Percentiles rank a stretch among this genome's conserved stretches.
phyloP scores from a whole-genome alignment of 2,797 vertebrate species.

The Danio aesculapii region DNA sequence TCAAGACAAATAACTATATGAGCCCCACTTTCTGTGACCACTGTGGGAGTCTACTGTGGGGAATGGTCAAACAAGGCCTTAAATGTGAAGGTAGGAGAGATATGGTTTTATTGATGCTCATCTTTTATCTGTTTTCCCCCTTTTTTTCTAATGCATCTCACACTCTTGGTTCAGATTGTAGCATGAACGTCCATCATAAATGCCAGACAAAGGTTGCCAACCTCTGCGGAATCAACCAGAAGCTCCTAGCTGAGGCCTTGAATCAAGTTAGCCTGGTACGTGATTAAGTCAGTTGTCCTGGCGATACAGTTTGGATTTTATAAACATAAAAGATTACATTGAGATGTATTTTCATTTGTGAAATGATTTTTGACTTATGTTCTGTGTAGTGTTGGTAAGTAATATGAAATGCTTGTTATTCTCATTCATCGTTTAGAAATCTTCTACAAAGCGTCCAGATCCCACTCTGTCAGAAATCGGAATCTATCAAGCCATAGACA shows the following conservation, averaged over 20 bases:
- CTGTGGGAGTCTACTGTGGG: conserved; percentile 97
- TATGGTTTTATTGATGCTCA: neutral
- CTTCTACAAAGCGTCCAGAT: conserved; percentile 79
- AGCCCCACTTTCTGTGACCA: conserved; percentile 98
- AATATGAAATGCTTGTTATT: neutral
- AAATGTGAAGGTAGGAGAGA: conserved; percentile 91
- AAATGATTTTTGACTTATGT: neutral
- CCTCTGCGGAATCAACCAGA: conserved; percentile 98
- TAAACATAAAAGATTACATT: neutral
- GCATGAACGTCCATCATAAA: conserved; percentile 93
- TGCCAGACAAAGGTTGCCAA: conserved; percentile 96
- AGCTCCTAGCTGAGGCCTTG: conserved; percentile 93
- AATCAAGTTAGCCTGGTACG: conserved; percentile 90
- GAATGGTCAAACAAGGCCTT: conserved; percentile 92
- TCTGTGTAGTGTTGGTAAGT: neutral
- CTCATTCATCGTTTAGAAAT: conserved; percentile 77
- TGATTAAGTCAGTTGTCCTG: neutral
- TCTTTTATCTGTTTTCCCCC: neutral
- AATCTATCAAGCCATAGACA: conserved; percentile 88
- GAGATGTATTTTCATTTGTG: neutral
- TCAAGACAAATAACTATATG: conserved; percentile 94
- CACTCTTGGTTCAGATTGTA: conserved; percentile 81
- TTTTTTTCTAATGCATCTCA: conserved; percentile 7
- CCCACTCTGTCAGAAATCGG: conserved; percentile 76
- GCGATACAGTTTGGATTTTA: neutral